These are phyloP conservation scores for Scrobipalpa costella DNA, from an alignment of 2,888 invertebrate genomes.

Conservation along the genomic window DNA sequence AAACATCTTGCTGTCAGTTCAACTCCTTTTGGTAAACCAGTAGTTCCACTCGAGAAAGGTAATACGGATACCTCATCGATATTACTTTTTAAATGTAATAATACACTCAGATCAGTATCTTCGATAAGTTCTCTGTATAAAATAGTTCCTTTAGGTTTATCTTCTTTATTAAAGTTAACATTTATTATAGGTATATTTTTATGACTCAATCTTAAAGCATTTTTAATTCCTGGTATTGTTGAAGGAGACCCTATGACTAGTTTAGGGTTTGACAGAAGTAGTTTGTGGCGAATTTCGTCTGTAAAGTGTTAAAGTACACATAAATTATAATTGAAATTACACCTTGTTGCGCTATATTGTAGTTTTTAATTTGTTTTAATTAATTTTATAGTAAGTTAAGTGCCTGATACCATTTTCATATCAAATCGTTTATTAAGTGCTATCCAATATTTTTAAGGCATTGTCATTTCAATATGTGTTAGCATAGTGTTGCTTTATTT, in stretches of 20 bases:
- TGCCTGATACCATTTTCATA: too few relatives aligned
- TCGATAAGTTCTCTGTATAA: constrained; percentile 82
- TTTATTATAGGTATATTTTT: constrained; percentile 75
- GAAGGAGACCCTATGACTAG: constrained; percentile 80
- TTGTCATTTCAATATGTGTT: too few relatives aligned
- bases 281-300: constrained; percentile 87
- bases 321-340: not conserved
- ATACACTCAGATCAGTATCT: constrained; percentile 69
- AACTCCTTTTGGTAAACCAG: constrained; percentile 89
- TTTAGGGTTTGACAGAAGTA: constrained; percentile 81
- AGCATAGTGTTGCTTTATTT: too few relatives aligned
- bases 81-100: constrained; percentile 62
- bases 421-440: too few relatives aligned
- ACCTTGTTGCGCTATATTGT: too few relatives aligned
- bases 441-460: too few relatives aligned
- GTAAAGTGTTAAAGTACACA: constrained; percentile 45
- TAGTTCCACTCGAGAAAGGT: constrained; percentile 93
- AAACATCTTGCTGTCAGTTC: constrained; percentile 82
- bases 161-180: constrained; percentile 38
- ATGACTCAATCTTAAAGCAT: constrained; percentile 68
- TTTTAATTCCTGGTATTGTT: constrained; percentile 65
- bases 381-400: too few relatives aligned
- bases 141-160: constrained; percentile 75
- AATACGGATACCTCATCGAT: constrained; percentile 83
- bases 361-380: too few relatives aligned